Conservation (phyloP, 2,888 invertebrate species). For the Drosophila kambysellisi region DNA sequence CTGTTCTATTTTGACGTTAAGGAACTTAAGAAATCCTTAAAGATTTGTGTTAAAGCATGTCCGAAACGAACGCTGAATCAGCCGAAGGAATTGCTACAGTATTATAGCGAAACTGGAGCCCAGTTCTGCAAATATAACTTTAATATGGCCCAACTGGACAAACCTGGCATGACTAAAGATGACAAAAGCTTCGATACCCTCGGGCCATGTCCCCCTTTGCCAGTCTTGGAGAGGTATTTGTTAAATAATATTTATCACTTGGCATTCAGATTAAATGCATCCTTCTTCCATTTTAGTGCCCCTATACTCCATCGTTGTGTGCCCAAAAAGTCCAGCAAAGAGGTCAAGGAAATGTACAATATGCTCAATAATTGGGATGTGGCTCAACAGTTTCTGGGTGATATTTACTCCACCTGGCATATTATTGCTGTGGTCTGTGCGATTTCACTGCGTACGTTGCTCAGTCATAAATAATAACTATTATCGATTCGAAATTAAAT, state of each 20-base stretch:
- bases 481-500: background rate
- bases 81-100: conserved; percentile 89
- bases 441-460: conserved; percentile 90
- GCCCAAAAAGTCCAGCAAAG: conserved; percentile 90
- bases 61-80: conserved; percentile 89
- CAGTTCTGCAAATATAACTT: conserved; percentile 92
- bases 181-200: conserved; percentile 85
- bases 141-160: conserved; percentile 86
- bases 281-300: conserved; percentile 85
- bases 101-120: conserved; percentile 90
- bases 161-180: conserved; percentile 74
- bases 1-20: conserved; percentile 94
- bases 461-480: background rate
- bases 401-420: conserved; percentile 95
- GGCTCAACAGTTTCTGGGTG: conserved; percentile 94
- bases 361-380: conserved; percentile 95
- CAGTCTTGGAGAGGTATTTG: conserved; percentile 90
- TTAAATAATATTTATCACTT: background rate
- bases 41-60: conserved; percentile 96
- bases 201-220: conserved; percentile 92
- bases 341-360: conserved; percentile 90
- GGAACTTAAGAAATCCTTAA: conserved; percentile 91
- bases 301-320: conserved; percentile 95
- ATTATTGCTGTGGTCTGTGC: conserved; percentile 93
- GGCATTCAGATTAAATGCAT: conserved; percentile 6